A percentile compares a stretch with the other conserved stretches of the same genome.
phyloP scores from a whole-genome alignment of 2,888 invertebrate genomes.

The Hetaerina titia region DNA sequence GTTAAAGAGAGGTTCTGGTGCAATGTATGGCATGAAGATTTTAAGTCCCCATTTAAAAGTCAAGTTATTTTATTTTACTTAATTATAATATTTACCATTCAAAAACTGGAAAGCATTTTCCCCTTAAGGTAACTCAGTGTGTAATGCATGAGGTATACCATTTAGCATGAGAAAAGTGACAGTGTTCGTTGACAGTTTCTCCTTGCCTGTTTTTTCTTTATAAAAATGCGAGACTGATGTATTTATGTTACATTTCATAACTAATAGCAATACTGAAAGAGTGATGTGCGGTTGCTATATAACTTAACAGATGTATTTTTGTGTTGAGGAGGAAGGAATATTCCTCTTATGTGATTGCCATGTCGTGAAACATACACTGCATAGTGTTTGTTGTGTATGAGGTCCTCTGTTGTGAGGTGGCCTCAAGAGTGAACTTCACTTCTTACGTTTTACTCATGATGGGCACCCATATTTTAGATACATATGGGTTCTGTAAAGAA shows the following conservation, averaged over 20 bases:
- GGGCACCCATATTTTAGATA: conserved; percentile 16
- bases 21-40: background rate
- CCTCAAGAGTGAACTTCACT: conserved; percentile 3
- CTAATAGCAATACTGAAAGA: conserved; percentile 31
- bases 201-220: background rate
- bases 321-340: background rate
- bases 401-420: background rate
- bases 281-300: background rate
- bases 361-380: background rate
- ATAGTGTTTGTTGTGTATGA: background rate
- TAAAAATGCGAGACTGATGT: conserved; percentile 22
- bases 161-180: background rate
- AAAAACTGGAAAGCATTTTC: background rate
- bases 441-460: background rate
- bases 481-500: background rate
- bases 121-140: background rate
- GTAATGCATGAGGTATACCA: background rate
- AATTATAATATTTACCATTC: background rate
- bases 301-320: conserved; percentile 1
- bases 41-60: background rate
- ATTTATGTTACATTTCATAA: conserved; percentile 12
- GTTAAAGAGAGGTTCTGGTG: background rate
- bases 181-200: background rate
- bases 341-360: background rate
- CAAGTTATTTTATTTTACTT: background rate